phyloP scores from a whole-genome alignment of 2,113 vertebrate species.

The Setophaga kirtlandii region DNA sequence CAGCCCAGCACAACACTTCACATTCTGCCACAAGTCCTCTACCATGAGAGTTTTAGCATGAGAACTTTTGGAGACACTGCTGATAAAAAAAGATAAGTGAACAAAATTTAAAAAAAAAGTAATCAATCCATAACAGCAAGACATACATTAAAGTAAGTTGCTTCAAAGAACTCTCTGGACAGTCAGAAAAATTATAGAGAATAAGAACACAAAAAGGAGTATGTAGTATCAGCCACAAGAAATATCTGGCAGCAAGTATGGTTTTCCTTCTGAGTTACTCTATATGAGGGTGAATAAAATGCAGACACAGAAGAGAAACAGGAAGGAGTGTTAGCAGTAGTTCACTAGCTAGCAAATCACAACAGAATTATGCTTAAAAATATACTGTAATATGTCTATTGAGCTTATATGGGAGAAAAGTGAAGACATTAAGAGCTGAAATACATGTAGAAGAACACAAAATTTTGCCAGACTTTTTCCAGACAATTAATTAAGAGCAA shows the following conservation, averaged over 20 bases:
- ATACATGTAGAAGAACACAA: not conserved
- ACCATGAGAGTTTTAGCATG: not conserved
- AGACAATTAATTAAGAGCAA: not conserved
- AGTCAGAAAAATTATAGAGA: not conserved
- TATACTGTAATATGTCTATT: not conserved
- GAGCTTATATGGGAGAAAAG: not conserved
- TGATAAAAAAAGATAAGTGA: not conserved
- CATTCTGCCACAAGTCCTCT: accelerated
- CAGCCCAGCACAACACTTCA: not conserved
- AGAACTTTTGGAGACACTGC: not conserved
- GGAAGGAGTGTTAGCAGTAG: not conserved
- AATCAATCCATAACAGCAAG: not conserved
- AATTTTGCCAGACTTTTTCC: not conserved
- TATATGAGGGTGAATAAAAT: not conserved
- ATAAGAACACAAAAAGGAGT: not conserved
- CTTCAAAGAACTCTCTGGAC: not conserved
- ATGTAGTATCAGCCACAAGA: not conserved
- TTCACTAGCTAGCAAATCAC: not conserved
- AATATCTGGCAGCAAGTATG: not conserved
- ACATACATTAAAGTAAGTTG: not conserved
- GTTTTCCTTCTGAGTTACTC: not conserved
- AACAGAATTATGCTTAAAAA: not conserved
- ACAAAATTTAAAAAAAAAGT: not conserved
- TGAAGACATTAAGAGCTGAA: not conserved
- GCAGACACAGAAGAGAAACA: not conserved